Evolutionary conservation across 2,113 vertebrate genomes (phyloP).

Genomic region (Ageneiosus marmoratus): DNA sequence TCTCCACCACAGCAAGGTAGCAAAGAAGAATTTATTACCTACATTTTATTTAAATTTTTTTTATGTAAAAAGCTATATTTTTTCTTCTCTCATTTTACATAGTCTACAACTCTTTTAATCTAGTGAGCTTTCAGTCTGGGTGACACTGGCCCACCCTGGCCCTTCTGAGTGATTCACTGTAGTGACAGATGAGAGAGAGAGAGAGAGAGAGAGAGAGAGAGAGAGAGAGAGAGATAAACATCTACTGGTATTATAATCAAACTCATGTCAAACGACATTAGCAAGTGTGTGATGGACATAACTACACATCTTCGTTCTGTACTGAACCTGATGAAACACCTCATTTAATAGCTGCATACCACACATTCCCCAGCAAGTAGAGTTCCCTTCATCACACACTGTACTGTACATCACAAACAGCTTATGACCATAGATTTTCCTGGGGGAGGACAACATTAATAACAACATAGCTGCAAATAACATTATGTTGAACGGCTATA

Average conservation of each 20-base stretch:
- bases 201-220: neutral
- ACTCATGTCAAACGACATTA: conserved; percentile 36
- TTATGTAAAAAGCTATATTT: too few species aligned
- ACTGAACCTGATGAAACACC: conserved; percentile 63
- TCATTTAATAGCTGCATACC: conserved; percentile 56
- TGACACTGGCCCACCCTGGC: too few species aligned
- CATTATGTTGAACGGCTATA: neutral
- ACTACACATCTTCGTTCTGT: conserved; percentile 64
- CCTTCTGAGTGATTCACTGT: too few species aligned
- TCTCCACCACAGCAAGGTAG: too few species aligned
- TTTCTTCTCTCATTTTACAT: too few species aligned
- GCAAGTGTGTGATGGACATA: conserved; percentile 69
- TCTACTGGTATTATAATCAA: neutral
- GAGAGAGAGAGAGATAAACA: neutral
- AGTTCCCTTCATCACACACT: conserved; percentile 42
- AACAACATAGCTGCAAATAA: neutral
- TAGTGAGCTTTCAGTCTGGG: too few species aligned
- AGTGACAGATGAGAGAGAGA: neutral
- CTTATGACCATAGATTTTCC: neutral
- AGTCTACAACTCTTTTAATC: too few species aligned
- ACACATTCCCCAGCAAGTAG: conserved; percentile 64
- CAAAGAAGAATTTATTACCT: too few species aligned
- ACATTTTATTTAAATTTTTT: too few species aligned
- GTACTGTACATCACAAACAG: conserved; percentile 7
- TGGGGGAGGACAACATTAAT: neutral